These are phyloP conservation scores for Onthophagus sagittarius DNA, from an alignment of 2,888 invertebrate species.

Conservation along the genomic window DNA sequence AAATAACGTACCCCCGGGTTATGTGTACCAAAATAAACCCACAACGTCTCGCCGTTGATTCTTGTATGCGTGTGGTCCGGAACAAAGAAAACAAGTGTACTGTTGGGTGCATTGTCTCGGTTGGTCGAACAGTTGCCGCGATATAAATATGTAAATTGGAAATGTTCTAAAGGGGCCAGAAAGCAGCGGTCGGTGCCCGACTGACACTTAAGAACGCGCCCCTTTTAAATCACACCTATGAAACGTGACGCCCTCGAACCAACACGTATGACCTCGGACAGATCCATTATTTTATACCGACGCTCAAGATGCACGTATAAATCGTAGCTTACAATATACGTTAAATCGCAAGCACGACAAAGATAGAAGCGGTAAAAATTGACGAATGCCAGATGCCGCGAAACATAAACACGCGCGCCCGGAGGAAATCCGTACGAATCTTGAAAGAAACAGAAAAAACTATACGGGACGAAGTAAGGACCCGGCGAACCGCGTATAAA, in stretches of 20 bases:
- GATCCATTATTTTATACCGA: not conserved
- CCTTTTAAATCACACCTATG: slow-evolving; percentile 12
- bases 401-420: not conserved
- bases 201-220: not conserved
- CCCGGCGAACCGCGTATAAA: not conserved
- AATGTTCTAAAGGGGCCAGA: not conserved
- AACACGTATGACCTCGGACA: not conserved
- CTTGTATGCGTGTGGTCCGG: not conserved
- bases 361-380: not conserved
- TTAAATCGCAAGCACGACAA: too few relatives aligned
- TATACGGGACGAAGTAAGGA: not conserved
- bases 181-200: not conserved
- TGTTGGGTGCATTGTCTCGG: not conserved
- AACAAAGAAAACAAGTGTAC: not conserved
- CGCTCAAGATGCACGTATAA: not conserved
- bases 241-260: slow-evolving; percentile 2
- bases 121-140: slow-evolving; percentile 4
- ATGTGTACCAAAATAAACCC: not conserved
- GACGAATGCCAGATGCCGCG: not conserved
- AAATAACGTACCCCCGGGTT: not conserved
- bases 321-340: not conserved
- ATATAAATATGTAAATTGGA: slow-evolving; percentile 13
- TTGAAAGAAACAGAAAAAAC: not conserved
- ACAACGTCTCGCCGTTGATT: not conserved
- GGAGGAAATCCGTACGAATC: not conserved